Base-by-base conservation (phyloP, 2,888 invertebrate species). In the Noctuana brunneofusca region DNA sequence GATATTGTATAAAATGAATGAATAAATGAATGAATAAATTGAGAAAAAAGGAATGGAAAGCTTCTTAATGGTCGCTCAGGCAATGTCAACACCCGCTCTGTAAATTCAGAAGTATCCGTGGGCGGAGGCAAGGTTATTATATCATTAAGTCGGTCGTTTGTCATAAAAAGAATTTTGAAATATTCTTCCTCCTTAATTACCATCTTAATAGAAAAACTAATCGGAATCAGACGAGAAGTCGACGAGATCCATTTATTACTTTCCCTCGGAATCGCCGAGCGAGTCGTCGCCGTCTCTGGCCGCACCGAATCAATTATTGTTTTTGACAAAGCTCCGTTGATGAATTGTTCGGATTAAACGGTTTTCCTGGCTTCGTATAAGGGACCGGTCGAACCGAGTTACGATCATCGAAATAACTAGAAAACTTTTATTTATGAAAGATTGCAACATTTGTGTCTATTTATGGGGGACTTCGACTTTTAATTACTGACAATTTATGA, bases 281-380 rank as follows among this genome's bases (percentile, higher is more conserved):
- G 38, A 38, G 18, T 18, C 18, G 14, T 14, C 14, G 38, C 14
- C 38, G 16, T 3, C 38, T 14, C 14, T n/a, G 16, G 41, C 43
- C 43, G 18, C 43, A 30, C 20, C 9, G 46, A 41, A 63, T 66
- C 62, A 59, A 58, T 64, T 66, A 58, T 58, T 56, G 50, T 63
- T 65, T 65, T 65, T 62, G 62, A 66, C 66, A 18, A 64, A 62
- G 46, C 46, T 58, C 43, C 64, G 50, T 22, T 57, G 64, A 62
- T 62, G 60, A 62, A 66, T 54, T 49, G 43, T 20, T 60, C 22
- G 14, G 56, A 58, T 64, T 62, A 64, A 64, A 64, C 58, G 56
- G 43, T 64, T 63, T 58, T 11, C 43, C 43, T 43, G 9, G 43
- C 11, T 43, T 43, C 43, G 9, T 18, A 43, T 41, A 41, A 41